Evolutionary conservation across 2,113 vertebrate species (phyloP), one percentile per base, ranked within the genome.

Genomic region (Hypomesus transpacificus): DNA sequence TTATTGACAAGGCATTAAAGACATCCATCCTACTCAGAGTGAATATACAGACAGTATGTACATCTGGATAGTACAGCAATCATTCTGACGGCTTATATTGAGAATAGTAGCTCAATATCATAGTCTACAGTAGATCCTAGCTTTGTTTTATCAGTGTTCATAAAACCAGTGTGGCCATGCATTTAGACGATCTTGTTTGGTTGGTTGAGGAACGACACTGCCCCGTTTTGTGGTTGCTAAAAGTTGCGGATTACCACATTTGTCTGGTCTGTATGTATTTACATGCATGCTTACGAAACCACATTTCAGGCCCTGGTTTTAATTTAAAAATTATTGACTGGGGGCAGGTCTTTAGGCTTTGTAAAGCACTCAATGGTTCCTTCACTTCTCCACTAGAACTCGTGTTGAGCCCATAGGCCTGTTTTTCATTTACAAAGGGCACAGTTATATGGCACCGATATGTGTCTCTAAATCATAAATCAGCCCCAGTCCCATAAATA

Each of bases 361-460:
- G n/a, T 57, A 34, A 69, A 67, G 50, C 18, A 17, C 65, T 69
- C 14, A 31, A 65, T 70, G 70, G 64, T n/a, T 76, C 18, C 26
- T 16, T 13, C n/a, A 34, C 24, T 63, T 63, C 31, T 63, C 28
- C 54, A 73, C 60, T 51, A 62, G n/a, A 59, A 65, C 57, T 54
- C 39, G 46, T 52, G 51, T 66, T 61, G 17, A 60, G 56, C 28
- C 64, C 54, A 46, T 11, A 70, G 22, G 62, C 80, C 77, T 75
- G 77, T 79, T 79, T 80, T 74, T 66, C 71, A 82, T 79, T 82
- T 77, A 72, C 71, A 71, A 73, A 73, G 65, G 70, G 71, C 68
- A 74, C 71, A 73, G 76, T 78, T 71, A 66, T 71, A 51, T 69
- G 68, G 58, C 59, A 50, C 26, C 71, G 56, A 65, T 26, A 73